A percentile compares a stretch with the other conserved stretches of the same genome.
phyloP scores from a whole-genome alignment of 2,797 vertebrate species.

The Monodelphis domestica region DNA sequence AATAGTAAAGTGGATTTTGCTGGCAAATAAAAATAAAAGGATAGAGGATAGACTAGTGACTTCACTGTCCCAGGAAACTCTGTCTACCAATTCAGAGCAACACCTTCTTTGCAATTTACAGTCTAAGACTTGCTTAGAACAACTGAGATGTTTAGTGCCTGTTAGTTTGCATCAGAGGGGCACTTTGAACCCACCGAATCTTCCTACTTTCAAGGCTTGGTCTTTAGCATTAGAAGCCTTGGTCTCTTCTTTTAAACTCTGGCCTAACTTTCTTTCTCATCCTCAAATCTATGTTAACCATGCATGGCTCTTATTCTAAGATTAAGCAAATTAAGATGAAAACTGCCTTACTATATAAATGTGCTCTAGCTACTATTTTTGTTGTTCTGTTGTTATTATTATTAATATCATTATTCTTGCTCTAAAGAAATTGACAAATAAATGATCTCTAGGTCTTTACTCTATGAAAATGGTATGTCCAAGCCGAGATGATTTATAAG shows the following conservation, averaged over 20 bases:
- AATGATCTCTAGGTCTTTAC: background rate
- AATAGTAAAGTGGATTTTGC: background rate
- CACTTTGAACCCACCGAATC: background rate
- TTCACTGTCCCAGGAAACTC: background rate
- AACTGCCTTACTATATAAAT: background rate
- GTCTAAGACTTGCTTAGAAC: too few species aligned
- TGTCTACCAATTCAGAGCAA: background rate
- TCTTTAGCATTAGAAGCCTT: background rate
- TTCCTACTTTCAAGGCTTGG: background rate
- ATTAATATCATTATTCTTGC: background rate
- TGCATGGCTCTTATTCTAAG: background rate
- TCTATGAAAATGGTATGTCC: background rate
- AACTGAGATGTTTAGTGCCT: background rate
- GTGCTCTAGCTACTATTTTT: background rate
- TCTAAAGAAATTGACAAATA: background rate
- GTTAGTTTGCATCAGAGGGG: background rate
- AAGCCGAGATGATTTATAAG: background rate
- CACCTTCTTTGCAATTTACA: background rate
- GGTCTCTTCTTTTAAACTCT: background rate
- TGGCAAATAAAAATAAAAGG: background rate
- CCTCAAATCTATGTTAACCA: background rate
- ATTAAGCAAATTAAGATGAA: background rate
- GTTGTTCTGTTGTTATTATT: background rate
- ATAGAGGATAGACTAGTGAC: background rate
- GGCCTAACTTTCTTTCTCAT: background rate